Percentiles rank a stretch among this genome's conserved stretches.
phyloP scores from a whole-genome alignment of 1,140 invertebrate genomes.

The Monochamus saltuarius region DNA sequence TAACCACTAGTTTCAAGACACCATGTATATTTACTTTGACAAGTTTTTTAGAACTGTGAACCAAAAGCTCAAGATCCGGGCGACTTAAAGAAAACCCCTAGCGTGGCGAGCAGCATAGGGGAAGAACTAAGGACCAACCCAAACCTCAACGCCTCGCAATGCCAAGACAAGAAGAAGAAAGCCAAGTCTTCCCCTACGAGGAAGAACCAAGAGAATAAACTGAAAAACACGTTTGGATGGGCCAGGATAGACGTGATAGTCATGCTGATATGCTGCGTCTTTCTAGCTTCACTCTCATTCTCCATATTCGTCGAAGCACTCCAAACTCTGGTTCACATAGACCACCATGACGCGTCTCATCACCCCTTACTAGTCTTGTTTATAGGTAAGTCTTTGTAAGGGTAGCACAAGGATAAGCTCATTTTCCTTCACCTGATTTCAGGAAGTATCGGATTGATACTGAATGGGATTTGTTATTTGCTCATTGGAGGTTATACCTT shows the following conservation, averaged over 20 bases:
- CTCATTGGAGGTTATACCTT: slow-evolving; percentile 78
- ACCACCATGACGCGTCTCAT: slow-evolving; percentile 74
- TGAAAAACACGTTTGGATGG: slow-evolving; percentile 91
- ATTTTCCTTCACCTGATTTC: neutral
- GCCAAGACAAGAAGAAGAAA: slow-evolving; percentile 35
- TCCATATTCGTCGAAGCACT: slow-evolving; percentile 78
- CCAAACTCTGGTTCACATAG: slow-evolving; percentile 76
- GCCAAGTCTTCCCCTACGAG: slow-evolving; percentile 23
- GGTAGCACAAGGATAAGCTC: no score
- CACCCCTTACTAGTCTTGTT: slow-evolving; percentile 62
- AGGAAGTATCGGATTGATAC: slow-evolving; percentile 58
- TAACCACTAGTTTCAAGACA: no score
- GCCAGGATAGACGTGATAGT: slow-evolving; percentile 82
- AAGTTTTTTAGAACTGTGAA: slow-evolving; percentile 7
- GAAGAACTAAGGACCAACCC: slow-evolving; percentile 11
- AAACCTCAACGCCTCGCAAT: slow-evolving; percentile 6
- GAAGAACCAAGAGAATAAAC: slow-evolving; percentile 59
- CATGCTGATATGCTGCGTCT: slow-evolving; percentile 78
- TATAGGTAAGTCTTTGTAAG: slow-evolving; percentile 65
- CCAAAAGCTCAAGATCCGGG: slow-evolving; percentile 3
- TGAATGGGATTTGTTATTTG: slow-evolving; percentile 72
- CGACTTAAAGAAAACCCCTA: slow-evolving; percentile 23
- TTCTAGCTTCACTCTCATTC: slow-evolving; percentile 81
- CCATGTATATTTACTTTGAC: no score
- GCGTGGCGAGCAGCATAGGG: slow-evolving; percentile 16